Conservation (phyloP, 2,888 invertebrate species). For the Oscheius sp. region DNA sequence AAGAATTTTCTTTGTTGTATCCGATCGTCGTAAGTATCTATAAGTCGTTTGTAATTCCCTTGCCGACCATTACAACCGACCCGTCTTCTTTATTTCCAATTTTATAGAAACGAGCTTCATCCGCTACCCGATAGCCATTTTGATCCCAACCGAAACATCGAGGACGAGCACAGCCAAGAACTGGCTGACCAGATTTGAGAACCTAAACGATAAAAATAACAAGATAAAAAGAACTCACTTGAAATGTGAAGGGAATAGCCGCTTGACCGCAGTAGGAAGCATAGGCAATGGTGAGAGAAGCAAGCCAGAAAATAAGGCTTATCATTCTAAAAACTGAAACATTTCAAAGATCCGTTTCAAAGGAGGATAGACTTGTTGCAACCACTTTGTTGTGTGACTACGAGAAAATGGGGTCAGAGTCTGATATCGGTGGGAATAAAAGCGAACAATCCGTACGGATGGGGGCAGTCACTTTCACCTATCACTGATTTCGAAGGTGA, state of each 20-base stretch:
- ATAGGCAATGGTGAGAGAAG: constrained; percentile 23
- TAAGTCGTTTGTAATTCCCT: not conserved
- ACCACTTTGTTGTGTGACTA: constrained; percentile 12
- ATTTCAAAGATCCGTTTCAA: not conserved
- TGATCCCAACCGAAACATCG: constrained; percentile 56
- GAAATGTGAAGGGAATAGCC: constrained; percentile 60
- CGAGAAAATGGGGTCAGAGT: no score
- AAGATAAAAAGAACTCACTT: no score
- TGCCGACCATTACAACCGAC: constrained; percentile 11
- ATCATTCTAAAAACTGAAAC: constrained; percentile 1
- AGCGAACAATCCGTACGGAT: not conserved
- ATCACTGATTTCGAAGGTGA: no score
- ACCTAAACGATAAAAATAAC: constrained; percentile 44
- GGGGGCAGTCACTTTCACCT: not conserved
- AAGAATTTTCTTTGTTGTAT: constrained; percentile 38
- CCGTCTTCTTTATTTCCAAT: constrained; percentile 59
- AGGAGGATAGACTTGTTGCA: not conserved
- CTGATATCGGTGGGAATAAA: not conserved
- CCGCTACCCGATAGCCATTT: constrained; percentile 52
- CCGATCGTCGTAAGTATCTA: constrained; percentile 45
- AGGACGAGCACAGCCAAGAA: constrained; percentile 57
- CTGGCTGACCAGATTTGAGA: constrained; percentile 54
- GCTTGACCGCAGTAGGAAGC: constrained; percentile 60
- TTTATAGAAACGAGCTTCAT: constrained; percentile 56
- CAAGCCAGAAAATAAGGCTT: not conserved